A percentile compares a stretch with the other conserved stretches of the same genome.
phyloP scores from a whole-genome alignment of 2,797 vertebrate species.

The Anguilla marmorata region DNA sequence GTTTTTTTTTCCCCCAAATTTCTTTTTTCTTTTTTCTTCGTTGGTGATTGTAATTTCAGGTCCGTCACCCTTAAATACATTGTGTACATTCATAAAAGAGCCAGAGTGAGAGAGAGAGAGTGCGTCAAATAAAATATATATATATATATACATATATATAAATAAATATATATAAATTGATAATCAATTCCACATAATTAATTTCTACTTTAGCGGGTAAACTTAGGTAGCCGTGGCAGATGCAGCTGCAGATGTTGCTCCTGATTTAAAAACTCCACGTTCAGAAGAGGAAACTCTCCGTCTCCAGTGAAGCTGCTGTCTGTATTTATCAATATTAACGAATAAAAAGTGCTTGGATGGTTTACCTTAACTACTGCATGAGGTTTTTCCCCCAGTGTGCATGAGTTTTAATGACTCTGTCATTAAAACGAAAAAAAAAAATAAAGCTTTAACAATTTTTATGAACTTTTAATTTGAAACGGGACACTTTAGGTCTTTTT shows the following conservation, averaged over 20 bases:
- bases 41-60: constrained; percentile 98
- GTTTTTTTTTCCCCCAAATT: neutral
- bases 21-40: constrained; percentile 79
- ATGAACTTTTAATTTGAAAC: constrained; percentile 61
- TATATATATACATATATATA: constrained; percentile 73
- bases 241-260: constrained; percentile 83
- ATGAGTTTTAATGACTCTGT: constrained; percentile 95
- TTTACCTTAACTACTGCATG: constrained; percentile 99
- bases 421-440: constrained; percentile 71
- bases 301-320: constrained; percentile 99
- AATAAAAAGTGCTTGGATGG: constrained; percentile 99
- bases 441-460: constrained; percentile 82
- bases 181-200: constrained; percentile 98
- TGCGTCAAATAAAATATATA: constrained; percentile 56
- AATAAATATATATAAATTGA: constrained; percentile 80
- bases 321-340: constrained; percentile 99
- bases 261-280: constrained; percentile 83
- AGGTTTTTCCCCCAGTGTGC: constrained; percentile 96
- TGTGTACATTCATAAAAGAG: constrained; percentile 92
- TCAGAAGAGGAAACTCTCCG: constrained; percentile 86
- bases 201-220: constrained; percentile 95
- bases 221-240: constrained; percentile 89
- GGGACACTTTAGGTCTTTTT: constrained; percentile 42
- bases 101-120: constrained; percentile 56
- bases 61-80: constrained; percentile 98